Base-by-base conservation (phyloP, 2,797 vertebrate genomes). In the Helicolenus hilgendorfi region DNA sequence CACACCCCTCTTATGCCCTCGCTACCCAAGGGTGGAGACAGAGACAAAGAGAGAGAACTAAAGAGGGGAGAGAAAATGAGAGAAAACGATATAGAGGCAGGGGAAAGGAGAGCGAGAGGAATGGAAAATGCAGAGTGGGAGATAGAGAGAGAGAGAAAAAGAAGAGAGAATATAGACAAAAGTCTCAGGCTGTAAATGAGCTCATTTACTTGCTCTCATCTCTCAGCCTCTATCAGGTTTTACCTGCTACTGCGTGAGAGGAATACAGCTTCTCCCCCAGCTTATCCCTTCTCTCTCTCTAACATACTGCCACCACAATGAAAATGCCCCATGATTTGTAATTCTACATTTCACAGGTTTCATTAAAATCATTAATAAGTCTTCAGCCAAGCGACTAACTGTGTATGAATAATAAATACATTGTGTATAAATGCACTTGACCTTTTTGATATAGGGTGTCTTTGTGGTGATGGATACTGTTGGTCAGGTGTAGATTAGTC, bases 181-280 rank as follows among this genome's bases (percentile, higher is more conserved):
- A 71, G 75, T 83, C 80, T 89, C 7, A 2, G 81, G 82, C 86
- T 79, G 24, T 84, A 93, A 96, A 96, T 92, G 88, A 95, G 91
- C 87, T 96, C 81, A 93, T 96, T 96, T 92, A 93, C 87, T 95
- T 83, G 56, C 81, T 86, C 77, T 91, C 89, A 88, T 92, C 84
- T 87, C 76, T 59, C 79, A 67, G 81, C 74, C 76, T 84, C 72
- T 79, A 92, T 92, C 85, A 79, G 88, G 86, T 82, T 94, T 81
- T 75, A 92, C 89, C 89, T 93, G 81, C 64, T 60, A 11, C 72
- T 89, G 41, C 72, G 77, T 88, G 88, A 88, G 56, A 77, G 33
- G 92, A 96, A 95, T 92, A 83, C 71, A 83, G 73, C 65, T 71
- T 72, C 86, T 69, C 64, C 27, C 78, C 71, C 55, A 29, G 65